These are phyloP conservation scores for Spheniscus mendiculus DNA, from an alignment of 2,113 vertebrate genomes.

Conservation along the genomic window DNA sequence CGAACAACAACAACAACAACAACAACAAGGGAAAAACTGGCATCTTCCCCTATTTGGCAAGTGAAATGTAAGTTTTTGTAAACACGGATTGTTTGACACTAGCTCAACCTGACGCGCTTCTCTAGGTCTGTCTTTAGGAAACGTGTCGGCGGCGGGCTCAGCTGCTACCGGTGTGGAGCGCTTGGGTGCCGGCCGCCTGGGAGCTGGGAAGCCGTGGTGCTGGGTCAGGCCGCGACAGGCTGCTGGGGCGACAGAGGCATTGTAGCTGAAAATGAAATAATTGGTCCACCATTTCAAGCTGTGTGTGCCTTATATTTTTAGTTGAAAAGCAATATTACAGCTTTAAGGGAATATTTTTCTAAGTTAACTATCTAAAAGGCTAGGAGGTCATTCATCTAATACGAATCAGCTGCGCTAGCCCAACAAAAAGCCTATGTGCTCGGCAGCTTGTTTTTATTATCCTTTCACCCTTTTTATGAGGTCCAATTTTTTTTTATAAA, in stretches of 20 bases:
- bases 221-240: neutral
- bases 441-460: conserved; percentile 84
- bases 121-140: neutral
- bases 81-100: fast-evolving
- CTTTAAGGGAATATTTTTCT: conserved; percentile 85
- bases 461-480: conserved; percentile 83
- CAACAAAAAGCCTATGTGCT: conserved; percentile 82
- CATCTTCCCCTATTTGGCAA: neutral
- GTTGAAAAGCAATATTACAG: conserved; percentile 80
- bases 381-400: conserved; percentile 82
- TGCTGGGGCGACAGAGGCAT: neutral
- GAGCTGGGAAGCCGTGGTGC: neutral
- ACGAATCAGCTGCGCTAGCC: conserved; percentile 78
- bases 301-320: conserved; percentile 68
- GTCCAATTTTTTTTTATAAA: conserved; percentile 81
- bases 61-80: neutral
- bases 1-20: neutral
- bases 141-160: neutral
- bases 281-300: conserved; percentile 59
- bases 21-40: neutral
- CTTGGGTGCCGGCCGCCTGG: neutral
- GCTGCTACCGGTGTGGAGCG: neutral
- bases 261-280: conserved; percentile 61
- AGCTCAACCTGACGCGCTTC: neutral
- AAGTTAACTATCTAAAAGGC: conserved; percentile 83